Base-by-base conservation (phyloP, 2,797 vertebrate genomes). In the Sardinella longiceps region DNA sequence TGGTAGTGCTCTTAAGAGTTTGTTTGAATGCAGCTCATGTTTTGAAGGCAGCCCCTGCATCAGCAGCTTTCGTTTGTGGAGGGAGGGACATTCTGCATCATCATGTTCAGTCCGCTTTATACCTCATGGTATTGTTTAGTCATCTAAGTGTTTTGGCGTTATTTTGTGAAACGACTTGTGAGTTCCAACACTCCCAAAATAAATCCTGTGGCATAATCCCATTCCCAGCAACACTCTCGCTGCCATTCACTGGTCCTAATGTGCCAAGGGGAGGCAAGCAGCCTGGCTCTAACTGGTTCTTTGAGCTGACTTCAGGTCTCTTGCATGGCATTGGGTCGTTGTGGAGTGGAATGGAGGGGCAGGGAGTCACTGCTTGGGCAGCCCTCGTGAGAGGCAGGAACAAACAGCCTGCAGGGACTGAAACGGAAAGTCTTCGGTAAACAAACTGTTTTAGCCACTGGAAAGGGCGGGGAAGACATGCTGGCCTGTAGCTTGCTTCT, bases 351-450 rank as follows among this genome's bases (percentile, higher is more conserved):
- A 23, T 30, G 12, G 74, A 45, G 15, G 39, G 51, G 14, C 37
- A 20, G n/a, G 25, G 77, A 80, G 37, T 25, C 45, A 10, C 74
- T 18, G 33, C 53, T 39, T 33, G 28, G 37, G 39, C 25, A 80
- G 80, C 51, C 46, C 48, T 53, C 30, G 9, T 33, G 81, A 15
- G 82, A 84, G 80, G 81, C 81, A 85, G 83, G 51, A 51, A 81
- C 58, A 74, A 81, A 77, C 70, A 77, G 28, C 33, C 30, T 60
- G 58, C 33, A 58, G 60, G 43, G 66, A 66, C 56, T 70, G 77
- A 84, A 81, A 66, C 46, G 80, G 37, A 80, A 85, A 85, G 82
- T 83, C 48, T 82, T 23, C 20, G 46, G 39, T 74, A 84, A 84
- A 84, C 84, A 66, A 80, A 28, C 50, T 45, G 77, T 85, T 80